Conservation (phyloP, 2,113 vertebrate species). For the Gymnarchus niloticus region DNA sequence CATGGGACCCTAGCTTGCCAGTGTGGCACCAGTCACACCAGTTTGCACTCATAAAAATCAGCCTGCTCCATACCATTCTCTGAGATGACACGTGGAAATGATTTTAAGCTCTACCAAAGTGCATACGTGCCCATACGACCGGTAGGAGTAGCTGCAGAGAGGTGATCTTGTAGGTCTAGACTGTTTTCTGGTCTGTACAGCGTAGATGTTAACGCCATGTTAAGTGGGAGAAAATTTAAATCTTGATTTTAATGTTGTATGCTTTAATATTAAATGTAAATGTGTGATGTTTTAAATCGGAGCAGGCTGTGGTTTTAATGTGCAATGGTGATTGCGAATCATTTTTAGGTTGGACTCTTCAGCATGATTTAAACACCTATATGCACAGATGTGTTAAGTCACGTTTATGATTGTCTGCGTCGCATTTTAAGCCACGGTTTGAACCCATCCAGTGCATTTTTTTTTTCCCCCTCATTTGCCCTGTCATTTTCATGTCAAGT, state of each 20-base stretch:
- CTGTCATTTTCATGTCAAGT: conserved; percentile 27
- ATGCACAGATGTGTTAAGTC: conserved; percentile 13
- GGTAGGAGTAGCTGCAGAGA: neutral
- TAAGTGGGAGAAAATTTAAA: neutral
- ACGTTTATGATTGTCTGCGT: neutral
- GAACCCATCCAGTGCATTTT: conserved; percentile 26
- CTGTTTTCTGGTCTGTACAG: neutral
- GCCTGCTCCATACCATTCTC: neutral
- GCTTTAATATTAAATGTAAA: conserved; percentile 16
- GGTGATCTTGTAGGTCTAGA: neutral
- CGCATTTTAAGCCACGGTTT: conserved; percentile 43
- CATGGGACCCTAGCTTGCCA: neutral
- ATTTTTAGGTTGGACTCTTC: neutral
- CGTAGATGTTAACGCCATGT: neutral
- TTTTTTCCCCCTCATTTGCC: conserved; percentile 28
- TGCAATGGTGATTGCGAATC: conserved; percentile 25
- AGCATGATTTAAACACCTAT: neutral
- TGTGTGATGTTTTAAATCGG: neutral
- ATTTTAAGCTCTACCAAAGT: neutral
- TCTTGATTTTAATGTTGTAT: conserved; percentile 7
- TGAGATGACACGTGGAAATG: neutral
- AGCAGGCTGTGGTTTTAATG: conserved; percentile 25
- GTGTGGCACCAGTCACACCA: neutral
- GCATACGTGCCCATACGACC: neutral
- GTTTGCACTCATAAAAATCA: conserved; percentile 4